Percentiles rank a stretch among this genome's conserved stretches.
phyloP scores from a whole-genome alignment of 92 coral and sea anemone species.

The Actinernus sp. region DNA sequence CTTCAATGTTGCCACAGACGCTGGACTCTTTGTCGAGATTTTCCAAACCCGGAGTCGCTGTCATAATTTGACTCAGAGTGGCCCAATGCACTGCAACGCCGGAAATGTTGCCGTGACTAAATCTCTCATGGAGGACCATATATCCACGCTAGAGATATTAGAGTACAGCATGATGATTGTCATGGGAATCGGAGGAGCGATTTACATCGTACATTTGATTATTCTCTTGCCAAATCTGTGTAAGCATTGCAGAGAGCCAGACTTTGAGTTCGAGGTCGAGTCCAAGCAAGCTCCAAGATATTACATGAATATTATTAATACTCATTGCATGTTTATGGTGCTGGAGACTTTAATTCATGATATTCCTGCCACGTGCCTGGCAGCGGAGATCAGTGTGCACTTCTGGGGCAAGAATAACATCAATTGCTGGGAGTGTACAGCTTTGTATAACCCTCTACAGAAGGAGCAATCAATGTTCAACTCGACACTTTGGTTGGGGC shows the following conservation, averaged over 20 bases:
- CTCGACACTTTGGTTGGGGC: slow-evolving; percentile 75
- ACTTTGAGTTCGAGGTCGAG: slow-evolving; percentile 66
- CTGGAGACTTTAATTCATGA: slow-evolving; percentile 83
- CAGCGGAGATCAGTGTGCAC: slow-evolving; percentile 68
- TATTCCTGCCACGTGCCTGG: slow-evolving; percentile 79
- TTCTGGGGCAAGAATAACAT: slow-evolving; percentile 71
- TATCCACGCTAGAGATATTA: slow-evolving; percentile 52
- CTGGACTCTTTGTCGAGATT: slow-evolving; percentile 73
- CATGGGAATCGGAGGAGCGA: slow-evolving; percentile 56
- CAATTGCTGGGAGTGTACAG: slow-evolving; percentile 87
- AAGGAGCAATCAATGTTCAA: slow-evolving; percentile 66
- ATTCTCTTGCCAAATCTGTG: slow-evolving; percentile 74
- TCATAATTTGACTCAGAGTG: slow-evolving; percentile 23
- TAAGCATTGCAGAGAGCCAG: slow-evolving; percentile 69
- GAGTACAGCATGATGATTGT: slow-evolving; percentile 74
- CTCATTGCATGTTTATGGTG: slow-evolving; percentile 79
- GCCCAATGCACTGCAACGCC: slow-evolving; percentile 38
- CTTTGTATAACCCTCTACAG: slow-evolving; percentile 37
- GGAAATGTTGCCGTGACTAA: slow-evolving; percentile 31
- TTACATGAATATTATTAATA: slow-evolving; percentile 70
- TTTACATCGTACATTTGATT: slow-evolving; percentile 77
- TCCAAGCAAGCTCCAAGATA: slow-evolving; percentile 58
- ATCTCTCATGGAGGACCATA: slow-evolving; percentile 48
- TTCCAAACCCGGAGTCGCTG: slow-evolving; percentile 60
- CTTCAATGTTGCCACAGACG: slow-evolving; percentile 77